These are phyloP conservation scores for Imbricaverruca yamaguchii DNA, from an alignment of 2,888 invertebrate species.

Conservation along the genomic window DNA sequence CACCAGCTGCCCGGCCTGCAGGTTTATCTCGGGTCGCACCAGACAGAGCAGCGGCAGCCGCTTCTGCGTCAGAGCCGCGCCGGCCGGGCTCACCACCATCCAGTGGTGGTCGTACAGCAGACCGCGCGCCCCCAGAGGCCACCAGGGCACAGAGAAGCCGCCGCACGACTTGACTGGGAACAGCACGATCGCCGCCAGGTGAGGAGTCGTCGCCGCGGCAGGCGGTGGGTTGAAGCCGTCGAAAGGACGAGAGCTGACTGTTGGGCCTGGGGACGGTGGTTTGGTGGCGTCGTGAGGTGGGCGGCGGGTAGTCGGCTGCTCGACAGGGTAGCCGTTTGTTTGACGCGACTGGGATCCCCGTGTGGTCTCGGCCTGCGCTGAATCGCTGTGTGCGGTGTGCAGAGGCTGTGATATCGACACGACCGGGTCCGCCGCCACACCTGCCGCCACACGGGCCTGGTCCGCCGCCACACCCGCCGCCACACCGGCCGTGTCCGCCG, in stretches of 20 bases:
- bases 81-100: conserved; percentile 79
- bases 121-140: conserved; percentile 68
- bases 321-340: background rate
- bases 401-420: background rate
- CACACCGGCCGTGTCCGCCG: too few species aligned
- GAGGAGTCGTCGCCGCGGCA: background rate
- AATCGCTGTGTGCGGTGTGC: background rate
- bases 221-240: background rate
- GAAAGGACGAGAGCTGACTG: background rate
- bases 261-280: too few species aligned
- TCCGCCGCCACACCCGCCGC: too few species aligned
- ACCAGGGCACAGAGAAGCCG: conserved; percentile 59
- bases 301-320: too few species aligned
- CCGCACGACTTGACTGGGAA: conserved; percentile 91
- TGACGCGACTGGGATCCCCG: background rate
- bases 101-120: conserved; percentile 83
- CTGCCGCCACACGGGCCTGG: too few species aligned
- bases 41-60: conserved; percentile 68
- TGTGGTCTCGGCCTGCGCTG: background rate
- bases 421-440: too few species aligned
- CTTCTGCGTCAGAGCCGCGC: conserved; percentile 82
- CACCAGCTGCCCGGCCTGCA: conserved; percentile 43
- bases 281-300: too few species aligned
- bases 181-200: conserved; percentile 52
- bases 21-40: conserved; percentile 62